Conservation (phyloP, 1,140 invertebrate genomes). For the Caenorhabditis tropicalis region DNA sequence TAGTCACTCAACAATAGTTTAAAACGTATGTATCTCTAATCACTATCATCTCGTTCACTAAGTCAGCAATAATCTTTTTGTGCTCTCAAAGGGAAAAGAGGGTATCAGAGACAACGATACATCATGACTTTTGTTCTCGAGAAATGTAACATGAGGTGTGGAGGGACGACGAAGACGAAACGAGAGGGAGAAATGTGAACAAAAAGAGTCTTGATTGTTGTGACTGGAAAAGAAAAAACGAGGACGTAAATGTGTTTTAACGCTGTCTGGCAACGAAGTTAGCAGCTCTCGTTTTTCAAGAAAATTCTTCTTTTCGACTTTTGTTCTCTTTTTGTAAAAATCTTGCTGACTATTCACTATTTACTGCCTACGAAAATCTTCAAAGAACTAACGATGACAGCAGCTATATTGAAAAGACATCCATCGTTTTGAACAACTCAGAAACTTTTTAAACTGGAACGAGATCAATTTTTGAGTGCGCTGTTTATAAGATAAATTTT, state of each 20-base stretch:
- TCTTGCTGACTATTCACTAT: too few species aligned
- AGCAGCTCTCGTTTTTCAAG: not conserved
- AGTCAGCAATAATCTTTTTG: slow-evolving; percentile 33
- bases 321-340: slow-evolving; percentile 1
- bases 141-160: slow-evolving; percentile 21
- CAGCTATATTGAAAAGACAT: too few species aligned
- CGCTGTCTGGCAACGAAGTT: slow-evolving; percentile 34
- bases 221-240: not conserved
- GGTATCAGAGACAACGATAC: slow-evolving; percentile 2
- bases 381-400: too few species aligned
- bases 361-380: too few species aligned
- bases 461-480: too few species aligned
- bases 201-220: slow-evolving; percentile 36
- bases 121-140: not conserved
- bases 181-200: not conserved
- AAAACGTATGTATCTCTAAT: slow-evolving; percentile 41
- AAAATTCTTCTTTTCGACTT: not conserved
- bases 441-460: too few species aligned
- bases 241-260: not conserved
- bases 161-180: not conserved
- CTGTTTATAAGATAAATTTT: too few species aligned
- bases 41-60: slow-evolving; percentile 22
- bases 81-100: not conserved
- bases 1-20: slow-evolving; percentile 25
- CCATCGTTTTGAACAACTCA: too few species aligned